Evolutionary conservation across 2,888 invertebrate species (phyloP).

Genomic region (Drosophila lacicola): DNA sequence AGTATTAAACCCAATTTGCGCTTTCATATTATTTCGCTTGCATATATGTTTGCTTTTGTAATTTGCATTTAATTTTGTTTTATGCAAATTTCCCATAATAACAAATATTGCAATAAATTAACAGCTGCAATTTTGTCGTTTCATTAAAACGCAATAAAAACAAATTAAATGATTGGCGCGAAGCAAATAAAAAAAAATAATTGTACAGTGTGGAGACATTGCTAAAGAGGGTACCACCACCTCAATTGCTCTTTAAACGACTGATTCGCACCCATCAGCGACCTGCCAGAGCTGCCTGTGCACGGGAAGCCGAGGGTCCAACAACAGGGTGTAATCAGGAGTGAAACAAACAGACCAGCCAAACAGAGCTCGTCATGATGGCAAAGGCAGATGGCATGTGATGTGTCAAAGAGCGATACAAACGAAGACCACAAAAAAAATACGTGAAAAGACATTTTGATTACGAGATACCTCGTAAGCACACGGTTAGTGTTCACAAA

Average conservation of each 20-base stretch:
- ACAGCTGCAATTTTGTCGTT: conserved; percentile 34
- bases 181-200: not conserved
- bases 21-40: conserved; percentile 25
- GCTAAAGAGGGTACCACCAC: not conserved
- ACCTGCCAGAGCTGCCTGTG: conserved; percentile 29
- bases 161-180: conserved; percentile 28
- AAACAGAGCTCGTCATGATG: not conserved
- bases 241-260: conserved; percentile 42
- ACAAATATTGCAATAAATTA: conserved; percentile 44
- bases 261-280: conserved; percentile 29
- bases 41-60: conserved; percentile 38
- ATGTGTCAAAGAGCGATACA: conserved; percentile 1
- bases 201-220: not conserved
- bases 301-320: conserved; percentile 14
- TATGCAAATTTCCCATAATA: conserved; percentile 46
- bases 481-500: too few species aligned
- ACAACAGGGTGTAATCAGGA: conserved; percentile 37
- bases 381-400: conserved; percentile 1
- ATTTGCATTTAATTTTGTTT: conserved; percentile 63
- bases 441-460: not conserved
- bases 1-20: conserved; percentile 53
- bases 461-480: conserved; percentile 7
- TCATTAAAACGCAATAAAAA: conserved; percentile 59
- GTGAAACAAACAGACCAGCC: conserved; percentile 15
- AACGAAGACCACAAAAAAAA: not conserved